Evolutionary conservation across 2,797 vertebrate species (phyloP).

Genomic region (Hemitrygon akajei): DNA sequence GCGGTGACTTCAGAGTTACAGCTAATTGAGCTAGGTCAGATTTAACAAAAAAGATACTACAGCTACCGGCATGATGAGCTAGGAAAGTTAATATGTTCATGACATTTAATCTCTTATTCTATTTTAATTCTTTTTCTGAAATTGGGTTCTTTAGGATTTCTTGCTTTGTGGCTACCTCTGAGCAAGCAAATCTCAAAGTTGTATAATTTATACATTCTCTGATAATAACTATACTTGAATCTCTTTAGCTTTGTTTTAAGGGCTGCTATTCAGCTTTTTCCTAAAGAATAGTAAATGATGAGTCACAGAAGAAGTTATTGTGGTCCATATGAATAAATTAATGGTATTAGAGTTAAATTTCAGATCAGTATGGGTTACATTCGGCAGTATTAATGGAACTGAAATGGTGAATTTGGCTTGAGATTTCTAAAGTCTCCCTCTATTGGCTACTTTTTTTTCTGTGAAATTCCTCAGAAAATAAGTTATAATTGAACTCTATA

Average conservation of each 20-base stretch:
- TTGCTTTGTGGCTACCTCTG: too few species aligned
- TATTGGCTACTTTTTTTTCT: neutral
- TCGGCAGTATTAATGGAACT: neutral
- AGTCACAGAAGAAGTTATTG: neutral
- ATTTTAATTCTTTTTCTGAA: too few species aligned
- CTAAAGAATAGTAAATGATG: neutral
- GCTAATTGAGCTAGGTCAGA: neutral
- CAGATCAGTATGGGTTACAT: neutral
- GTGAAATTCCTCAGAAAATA: neutral
- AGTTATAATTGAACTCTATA: neutral
- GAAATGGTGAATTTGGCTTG: neutral
- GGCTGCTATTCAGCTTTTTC: neutral
- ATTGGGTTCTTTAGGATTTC: too few species aligned
- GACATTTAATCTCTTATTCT: too few species aligned
- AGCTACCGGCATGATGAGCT: neutral
- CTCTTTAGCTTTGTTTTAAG: neutral
- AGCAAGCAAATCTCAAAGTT: too few species aligned
- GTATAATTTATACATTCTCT: too few species aligned
- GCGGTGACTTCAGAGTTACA: neutral
- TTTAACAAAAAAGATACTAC: neutral
- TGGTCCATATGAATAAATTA: neutral
- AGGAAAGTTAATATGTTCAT: too few species aligned
- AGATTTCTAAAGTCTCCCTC: neutral
- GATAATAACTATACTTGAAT: too few species aligned
- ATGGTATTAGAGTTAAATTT: neutral